Base-by-base conservation (phyloP, 2,113 vertebrate genomes). In the Gobiocypris rarus region DNA sequence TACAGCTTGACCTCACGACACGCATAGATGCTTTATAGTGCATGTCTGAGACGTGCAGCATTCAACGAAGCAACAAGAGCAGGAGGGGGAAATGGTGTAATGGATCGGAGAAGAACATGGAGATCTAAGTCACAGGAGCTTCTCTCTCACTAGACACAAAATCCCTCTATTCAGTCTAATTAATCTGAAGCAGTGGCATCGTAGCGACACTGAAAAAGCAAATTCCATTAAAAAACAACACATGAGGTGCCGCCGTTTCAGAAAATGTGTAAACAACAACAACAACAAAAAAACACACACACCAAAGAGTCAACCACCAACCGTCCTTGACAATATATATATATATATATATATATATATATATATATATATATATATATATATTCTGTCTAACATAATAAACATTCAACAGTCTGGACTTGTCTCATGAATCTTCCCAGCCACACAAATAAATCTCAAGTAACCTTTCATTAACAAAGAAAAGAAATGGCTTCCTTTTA, bases 111-210 rank as follows among this genome's bases (percentile, higher is more conserved):
- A 43, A 41, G 54, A 77, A 58, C 75, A 58, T 76, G 74, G 17
- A 78, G 34, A 43, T 78, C 6, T 78, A 58, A 79, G 38, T 79
- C 58, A 79, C 50, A 45, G 24, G n/a, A 63, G 7, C 0, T 45
- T 45, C 34, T 48, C 41, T 63, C 58, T 63, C 76, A 65, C 58
- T 8, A 79, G 15, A 48, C 34, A 41, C 17, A 59, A 59, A 56
- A 76, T 56, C 50, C 50, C 10, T 15, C 28, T 56, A 43, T 77
- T 59, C 50, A 10, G 34, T 24, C 54, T 34, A 59, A 77, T 59
- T 43, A 59, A 77, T 77, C 52, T 77, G 28, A n/a, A 59, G 75
- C 31, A 58, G 28, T 76, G 73, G 52, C 10, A 77, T 77, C 75
- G 34, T 24, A 24, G 75, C 9, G 22, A 58, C 31, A 77, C 31